Evolutionary conservation across 1,140 invertebrate genomes (phyloP), one percentile per base, ranked within the genome.

Genomic region (Zaprionus lachaisei): DNA sequence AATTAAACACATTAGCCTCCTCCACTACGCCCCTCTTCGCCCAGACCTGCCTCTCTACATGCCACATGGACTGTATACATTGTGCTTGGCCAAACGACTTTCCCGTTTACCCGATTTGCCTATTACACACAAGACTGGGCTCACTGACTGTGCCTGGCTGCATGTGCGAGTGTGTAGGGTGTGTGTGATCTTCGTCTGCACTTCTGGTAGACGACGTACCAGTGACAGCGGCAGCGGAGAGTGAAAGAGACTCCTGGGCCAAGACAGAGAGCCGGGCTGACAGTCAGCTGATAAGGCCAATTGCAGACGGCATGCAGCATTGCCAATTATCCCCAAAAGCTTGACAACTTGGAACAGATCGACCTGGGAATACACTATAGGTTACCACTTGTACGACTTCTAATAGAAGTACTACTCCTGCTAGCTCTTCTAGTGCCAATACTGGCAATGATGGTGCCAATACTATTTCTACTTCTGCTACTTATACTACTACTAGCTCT

Each of bases 1-100:
- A 70, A 70, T 70, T 79, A 83, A 70, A 74, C 80, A 79, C 64
- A 69, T 67, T 57, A 63, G 44, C 14, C 49, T 38, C 24, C 26
- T 60, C 7, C 31, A 34, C 31, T 34, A 4, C 24, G 4, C 24
- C 24, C 9, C 9, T 3, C 9, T 0, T 9, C 41, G 37, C 37
- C 37, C 37, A 4, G 4, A 4, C 5, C 14, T 15, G 37, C 12
- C 37, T 4, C 37, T 1, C 37, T 38, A 2, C n/a, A 7, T 1
- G 7, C 7, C n/a, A n/a, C 41, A 3, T 7, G n/a, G 7, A 2
- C 44, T 14, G 20, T 38, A 20, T 66, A 54, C 37, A 66, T 66
- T 66, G 64, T 66, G 28, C 64, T 44, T 38, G 62, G 47, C 49
- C 49, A 65, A 54, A 49, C 62, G 34, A 38, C 54, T 17, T 38